Conservation (phyloP, 2,888 invertebrate species). For the Drosophila robusta region DNA sequence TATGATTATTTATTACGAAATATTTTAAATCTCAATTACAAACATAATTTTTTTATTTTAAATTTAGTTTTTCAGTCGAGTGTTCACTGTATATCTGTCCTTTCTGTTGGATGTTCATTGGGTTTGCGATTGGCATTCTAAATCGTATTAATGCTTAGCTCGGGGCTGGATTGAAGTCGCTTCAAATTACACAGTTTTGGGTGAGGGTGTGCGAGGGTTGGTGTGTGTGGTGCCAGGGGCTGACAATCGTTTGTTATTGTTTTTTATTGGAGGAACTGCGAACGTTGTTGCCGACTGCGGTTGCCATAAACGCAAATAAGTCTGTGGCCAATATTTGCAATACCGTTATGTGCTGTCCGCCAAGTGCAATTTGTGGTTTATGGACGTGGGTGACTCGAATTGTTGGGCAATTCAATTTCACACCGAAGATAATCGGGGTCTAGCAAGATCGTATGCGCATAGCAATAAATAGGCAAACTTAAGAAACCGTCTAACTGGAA, state of each 20-base stretch:
- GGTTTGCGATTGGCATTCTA: slow-evolving; percentile 7
- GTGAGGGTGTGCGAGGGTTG: background rate
- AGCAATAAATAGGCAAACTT: background rate
- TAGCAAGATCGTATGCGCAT: background rate
- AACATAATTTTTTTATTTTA: background rate
- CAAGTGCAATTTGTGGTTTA: slow-evolving; percentile 57
- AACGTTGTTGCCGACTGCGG: slow-evolving; percentile 60
- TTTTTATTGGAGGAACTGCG: slow-evolving; percentile 28
- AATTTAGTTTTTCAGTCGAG: background rate
- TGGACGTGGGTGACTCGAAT: slow-evolving; percentile 15
- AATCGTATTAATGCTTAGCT: slow-evolving; percentile 28
- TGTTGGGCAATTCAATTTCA: background rate
- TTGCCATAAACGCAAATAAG: slow-evolving; percentile 47
- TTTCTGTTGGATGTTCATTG: background rate
- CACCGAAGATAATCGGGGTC: background rate
- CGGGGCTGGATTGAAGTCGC: slow-evolving; percentile 63
- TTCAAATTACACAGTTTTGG: slow-evolving; percentile 59
- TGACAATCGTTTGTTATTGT: slow-evolving; percentile 20
- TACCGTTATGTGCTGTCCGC: slow-evolving; percentile 47
- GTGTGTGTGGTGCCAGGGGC: background rate
- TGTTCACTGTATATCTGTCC: slow-evolving; percentile 23
- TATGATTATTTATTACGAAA: background rate
- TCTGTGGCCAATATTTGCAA: slow-evolving; percentile 36
- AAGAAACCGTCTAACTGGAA: too few species aligned
- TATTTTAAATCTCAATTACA: background rate